Percentiles rank a stretch among this genome's conserved stretches.
These are phyloP conservation scores for Goniozus legneri DNA, from an alignment of 1,140 invertebrate species.

Conservation along the genomic window DNA sequence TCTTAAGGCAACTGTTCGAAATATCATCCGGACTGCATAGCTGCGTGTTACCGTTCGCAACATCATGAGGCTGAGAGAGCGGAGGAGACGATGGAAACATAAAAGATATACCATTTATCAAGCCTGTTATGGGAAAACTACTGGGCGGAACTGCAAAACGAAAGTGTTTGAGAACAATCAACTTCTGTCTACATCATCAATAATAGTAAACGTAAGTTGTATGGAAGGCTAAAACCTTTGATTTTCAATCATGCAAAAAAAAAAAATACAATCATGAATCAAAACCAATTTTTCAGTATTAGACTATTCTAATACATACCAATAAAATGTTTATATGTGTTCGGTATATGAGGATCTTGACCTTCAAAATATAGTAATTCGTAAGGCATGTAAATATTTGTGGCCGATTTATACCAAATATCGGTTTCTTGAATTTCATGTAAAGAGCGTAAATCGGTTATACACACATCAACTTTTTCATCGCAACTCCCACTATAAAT, in stretches of 20 bases:
- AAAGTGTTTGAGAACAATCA: too few species aligned
- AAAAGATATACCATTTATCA: slow-evolving; percentile 51
- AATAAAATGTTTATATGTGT: not conserved
- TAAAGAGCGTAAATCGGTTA: not conserved
- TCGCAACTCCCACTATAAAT: not conserved
- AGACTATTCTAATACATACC: too few species aligned
- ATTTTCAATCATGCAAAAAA: not conserved
- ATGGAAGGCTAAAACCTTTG: too few species aligned
- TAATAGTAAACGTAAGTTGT: too few species aligned
- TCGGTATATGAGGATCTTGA: not conserved
- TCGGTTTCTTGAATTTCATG: too few species aligned
- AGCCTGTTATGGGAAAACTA: not conserved
- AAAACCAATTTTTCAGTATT: not conserved
- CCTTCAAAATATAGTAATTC: not conserved
- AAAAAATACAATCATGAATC: not conserved
- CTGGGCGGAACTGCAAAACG: slow-evolving; percentile 18
- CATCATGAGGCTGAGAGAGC: slow-evolving; percentile 50
- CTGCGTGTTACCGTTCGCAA: not conserved
- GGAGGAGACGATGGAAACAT: slow-evolving; percentile 48
- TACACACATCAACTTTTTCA: not conserved
- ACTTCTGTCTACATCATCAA: too few species aligned
- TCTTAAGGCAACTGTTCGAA: slow-evolving; percentile 17
- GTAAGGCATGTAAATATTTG: not conserved
- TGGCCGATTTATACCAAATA: too few species aligned
- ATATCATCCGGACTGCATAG: slow-evolving; percentile 27